These are phyloP conservation scores for Linnaemya vulpina DNA, from an alignment of 2,888 invertebrate species.

Conservation along the genomic window DNA sequence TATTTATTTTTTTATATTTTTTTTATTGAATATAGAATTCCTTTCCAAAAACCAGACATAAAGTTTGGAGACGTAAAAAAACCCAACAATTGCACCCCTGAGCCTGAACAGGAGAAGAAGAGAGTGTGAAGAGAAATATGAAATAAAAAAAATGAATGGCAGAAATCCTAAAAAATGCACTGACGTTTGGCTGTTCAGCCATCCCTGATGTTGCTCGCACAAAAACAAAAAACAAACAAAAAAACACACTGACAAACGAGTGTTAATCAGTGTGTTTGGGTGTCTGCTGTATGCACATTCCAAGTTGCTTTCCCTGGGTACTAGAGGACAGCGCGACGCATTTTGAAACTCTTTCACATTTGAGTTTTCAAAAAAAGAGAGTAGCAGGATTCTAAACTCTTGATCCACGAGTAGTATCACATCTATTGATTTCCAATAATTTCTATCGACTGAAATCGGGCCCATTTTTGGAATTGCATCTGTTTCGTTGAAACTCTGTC, in stretches of 20 bases:
- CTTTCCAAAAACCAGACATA: conserved; percentile 54
- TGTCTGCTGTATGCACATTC: too few relatives aligned
- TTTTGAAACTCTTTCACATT: too few relatives aligned
- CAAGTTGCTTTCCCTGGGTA: too few relatives aligned
- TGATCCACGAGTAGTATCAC: too few relatives aligned
- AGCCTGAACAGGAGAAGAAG: conserved; percentile 31
- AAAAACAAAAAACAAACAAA: not conserved
- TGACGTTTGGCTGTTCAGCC: conserved; percentile 60
- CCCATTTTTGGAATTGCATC: too few relatives aligned
- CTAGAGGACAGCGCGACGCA: too few relatives aligned
- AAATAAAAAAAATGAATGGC: conserved; percentile 23
- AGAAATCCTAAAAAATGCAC: conserved; percentile 63
- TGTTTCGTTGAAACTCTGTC: too few relatives aligned
- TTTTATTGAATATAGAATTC: conserved; percentile 52
- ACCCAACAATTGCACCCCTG: conserved; percentile 64
- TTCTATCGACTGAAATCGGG: too few relatives aligned
- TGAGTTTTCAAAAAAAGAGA: too few relatives aligned
- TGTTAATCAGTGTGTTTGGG: conserved; percentile 5
- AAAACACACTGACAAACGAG: conserved; percentile 10
- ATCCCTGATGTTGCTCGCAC: conserved; percentile 42
- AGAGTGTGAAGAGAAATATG: conserved; percentile 25
- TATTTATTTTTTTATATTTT: conserved; percentile 14
- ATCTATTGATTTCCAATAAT: too few relatives aligned
- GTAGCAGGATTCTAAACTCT: too few relatives aligned
- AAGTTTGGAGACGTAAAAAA: conserved; percentile 57